Evolutionary conservation across 2,888 invertebrate species (phyloP), one percentile per base, ranked within the genome.

Genomic region (Holacanthella duospinosa): DNA sequence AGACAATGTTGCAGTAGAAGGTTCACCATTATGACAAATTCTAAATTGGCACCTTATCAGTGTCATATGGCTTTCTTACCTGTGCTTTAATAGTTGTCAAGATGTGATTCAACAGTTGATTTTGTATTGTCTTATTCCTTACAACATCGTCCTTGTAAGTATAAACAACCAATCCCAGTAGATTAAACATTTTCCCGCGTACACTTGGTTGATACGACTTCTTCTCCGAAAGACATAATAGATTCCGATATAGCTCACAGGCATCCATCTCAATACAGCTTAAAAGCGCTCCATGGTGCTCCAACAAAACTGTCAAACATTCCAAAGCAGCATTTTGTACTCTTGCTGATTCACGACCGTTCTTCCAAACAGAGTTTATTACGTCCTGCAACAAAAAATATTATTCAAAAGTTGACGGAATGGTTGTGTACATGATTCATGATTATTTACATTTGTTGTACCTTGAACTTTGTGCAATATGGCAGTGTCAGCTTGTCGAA

Each of bases 141-240:
- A 71, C 60, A 43, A 68, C 66, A 2, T 63, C 59, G 16, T 36
- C 24, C 27, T 57, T 25, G 12, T 64, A 62, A 24, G 66, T 53
- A 21, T 55, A 43, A 1, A 68, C 69, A 1, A 73, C 25, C 21
- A 67, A 16, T 3, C 73, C 73, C 29, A 73, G 26, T 9, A 68
- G 60, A 36, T 69, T 62, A 55, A 70, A 68, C 61, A 73, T 69
- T 59, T 71, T 71, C 26, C 66, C 71, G 12, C 71, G 55, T 1
- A 73, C 73, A 28, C 67, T 67, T 9, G 73, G 71, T 25, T 69
- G 67, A 56, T 55, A 69, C 0, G 55, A 25, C 9, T 62, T 62
- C 54, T 68, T 68, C 54, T 70, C 70, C 2, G 70, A 65, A 19
- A 29, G 29, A 0, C 29, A 12, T 3, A 70, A 29, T 1, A 73